A percentile compares a stretch with the other conserved stretches of the same genome.
Evolutionary conservation across 2,113 vertebrate genomes (phyloP).

Genomic region (Condylura cristata): DNA sequence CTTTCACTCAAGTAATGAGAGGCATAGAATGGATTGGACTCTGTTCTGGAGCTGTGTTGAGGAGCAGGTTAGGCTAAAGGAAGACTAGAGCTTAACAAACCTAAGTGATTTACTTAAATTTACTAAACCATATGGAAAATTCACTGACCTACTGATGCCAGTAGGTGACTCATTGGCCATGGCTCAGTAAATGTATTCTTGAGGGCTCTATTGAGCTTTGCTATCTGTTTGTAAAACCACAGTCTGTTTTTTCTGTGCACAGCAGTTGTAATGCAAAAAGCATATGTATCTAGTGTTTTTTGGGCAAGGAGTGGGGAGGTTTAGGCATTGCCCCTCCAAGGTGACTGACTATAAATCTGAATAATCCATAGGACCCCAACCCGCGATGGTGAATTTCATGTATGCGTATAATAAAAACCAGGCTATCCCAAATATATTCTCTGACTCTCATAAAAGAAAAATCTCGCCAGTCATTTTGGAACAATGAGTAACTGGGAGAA

Average conservation of each 20-base stretch:
- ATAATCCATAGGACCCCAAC: not conserved
- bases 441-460: not conserved
- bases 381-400: not conserved
- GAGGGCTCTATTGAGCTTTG: not conserved
- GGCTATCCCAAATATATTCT: not conserved
- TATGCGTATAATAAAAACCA: conserved; percentile 33
- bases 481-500: not conserved
- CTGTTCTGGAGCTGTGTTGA: not conserved
- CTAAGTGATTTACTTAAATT: conserved; percentile 6
- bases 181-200: not conserved
- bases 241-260: not conserved
- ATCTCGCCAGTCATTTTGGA: not conserved
- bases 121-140: not conserved
- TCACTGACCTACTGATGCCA: not conserved
- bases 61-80: not conserved
- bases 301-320: not conserved
- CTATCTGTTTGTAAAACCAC: not conserved
- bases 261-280: not conserved
- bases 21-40: not conserved
- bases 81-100: not conserved
- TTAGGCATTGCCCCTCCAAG: not conserved
- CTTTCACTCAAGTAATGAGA: not conserved
- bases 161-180: not conserved
- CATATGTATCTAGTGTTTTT: not conserved
- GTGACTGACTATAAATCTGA: conserved; percentile 17